Evolutionary conservation across 2,797 vertebrate genomes (phyloP).

Genomic region (Tarsius wallacei): DNA sequence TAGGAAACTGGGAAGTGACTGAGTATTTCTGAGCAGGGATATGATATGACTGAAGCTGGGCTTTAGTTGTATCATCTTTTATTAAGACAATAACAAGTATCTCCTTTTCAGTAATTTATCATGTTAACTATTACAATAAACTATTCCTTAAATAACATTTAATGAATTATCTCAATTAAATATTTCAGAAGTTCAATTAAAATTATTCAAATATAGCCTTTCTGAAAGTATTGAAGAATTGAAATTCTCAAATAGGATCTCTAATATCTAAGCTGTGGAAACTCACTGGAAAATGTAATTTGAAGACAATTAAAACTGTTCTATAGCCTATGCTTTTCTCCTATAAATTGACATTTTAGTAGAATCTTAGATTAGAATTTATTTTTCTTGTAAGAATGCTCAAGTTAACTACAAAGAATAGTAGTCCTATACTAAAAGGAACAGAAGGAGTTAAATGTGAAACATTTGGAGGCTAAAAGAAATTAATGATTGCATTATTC

Average conservation of each 20-base stretch:
- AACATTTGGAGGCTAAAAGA: neutral
- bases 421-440: neutral
- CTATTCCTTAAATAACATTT: neutral
- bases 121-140: neutral
- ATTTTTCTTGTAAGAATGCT: constrained; percentile 39
- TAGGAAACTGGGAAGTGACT: neutral
- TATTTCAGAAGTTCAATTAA: neutral
- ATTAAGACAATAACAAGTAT: neutral
- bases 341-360: neutral
- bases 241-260: neutral
- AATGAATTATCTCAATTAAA: constrained; percentile 40
- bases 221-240: neutral
- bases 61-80: constrained; percentile 2
- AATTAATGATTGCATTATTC: neutral
- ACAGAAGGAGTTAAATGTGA: neutral
- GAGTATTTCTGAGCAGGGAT: neutral
- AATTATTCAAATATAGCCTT: constrained; percentile 28
- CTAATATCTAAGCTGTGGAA: neutral
- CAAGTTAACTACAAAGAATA: neutral
- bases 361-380: neutral
- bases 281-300: neutral
- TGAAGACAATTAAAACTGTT: neutral
- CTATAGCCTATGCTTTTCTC: neutral
- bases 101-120: neutral
- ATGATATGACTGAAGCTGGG: neutral